Evolutionary conservation across 2,797 vertebrate genomes (phyloP).

Genomic region (Sphaeramia orbicularis): DNA sequence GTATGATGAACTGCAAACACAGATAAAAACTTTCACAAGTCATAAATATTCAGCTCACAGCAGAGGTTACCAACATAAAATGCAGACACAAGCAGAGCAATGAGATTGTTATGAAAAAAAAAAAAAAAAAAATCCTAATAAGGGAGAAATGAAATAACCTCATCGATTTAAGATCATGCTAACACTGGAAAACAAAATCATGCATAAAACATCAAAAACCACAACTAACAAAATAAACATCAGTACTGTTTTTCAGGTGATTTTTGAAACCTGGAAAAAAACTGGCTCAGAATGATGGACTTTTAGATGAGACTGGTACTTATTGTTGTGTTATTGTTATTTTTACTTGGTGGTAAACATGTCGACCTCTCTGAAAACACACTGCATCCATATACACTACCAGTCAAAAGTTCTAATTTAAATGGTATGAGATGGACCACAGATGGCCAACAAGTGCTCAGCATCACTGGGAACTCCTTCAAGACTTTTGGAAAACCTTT

Average conservation of each 20-base stretch:
- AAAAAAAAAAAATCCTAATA: slow-evolving; percentile 26
- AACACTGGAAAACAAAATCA: slow-evolving; percentile 59
- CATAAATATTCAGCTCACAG: slow-evolving; percentile 70
- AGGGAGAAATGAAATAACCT: slow-evolving; percentile 37
- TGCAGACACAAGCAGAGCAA: slow-evolving; percentile 71
- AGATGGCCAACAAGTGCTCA: too few relatives aligned
- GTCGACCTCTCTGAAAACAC: slow-evolving; percentile 12
- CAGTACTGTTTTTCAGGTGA: neutral
- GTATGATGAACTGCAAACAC: slow-evolving; percentile 59
- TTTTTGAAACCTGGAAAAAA: too few relatives aligned
- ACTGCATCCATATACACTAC: too few relatives aligned
- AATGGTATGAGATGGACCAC: too few relatives aligned
- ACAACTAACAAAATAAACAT: slow-evolving; percentile 42
- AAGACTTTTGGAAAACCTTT: too few relatives aligned
- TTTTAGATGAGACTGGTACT: neutral
- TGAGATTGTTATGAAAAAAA: slow-evolving; percentile 36
- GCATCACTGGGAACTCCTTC: too few relatives aligned
- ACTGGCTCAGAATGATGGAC: neutral
- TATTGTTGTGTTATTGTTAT: too few relatives aligned
- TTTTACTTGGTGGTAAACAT: neutral
- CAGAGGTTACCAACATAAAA: slow-evolving; percentile 69
- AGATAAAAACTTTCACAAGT: slow-evolving; percentile 47
- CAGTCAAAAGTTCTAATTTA: too few relatives aligned
- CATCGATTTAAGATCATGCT: too few relatives aligned
- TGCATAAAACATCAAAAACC: slow-evolving; percentile 51